phyloP scores from a whole-genome alignment of 2,797 vertebrate genomes.

The Aplochiton taeniatus region DNA sequence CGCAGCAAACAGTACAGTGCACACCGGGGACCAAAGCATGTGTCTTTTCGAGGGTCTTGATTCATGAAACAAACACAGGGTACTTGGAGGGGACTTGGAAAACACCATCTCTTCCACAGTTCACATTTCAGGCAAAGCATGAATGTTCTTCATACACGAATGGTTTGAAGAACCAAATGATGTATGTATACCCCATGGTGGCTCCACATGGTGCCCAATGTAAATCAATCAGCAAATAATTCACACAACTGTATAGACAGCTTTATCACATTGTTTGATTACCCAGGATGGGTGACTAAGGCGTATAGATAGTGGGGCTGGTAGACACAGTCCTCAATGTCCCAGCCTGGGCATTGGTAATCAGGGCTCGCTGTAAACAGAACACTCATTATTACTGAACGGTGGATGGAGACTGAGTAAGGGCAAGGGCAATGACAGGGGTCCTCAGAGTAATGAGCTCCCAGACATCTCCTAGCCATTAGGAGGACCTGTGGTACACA shows the following conservation, averaged over 20 bases:
- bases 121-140: no score
- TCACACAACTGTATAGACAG: no score
- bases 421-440: constrained; percentile 65
- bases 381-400: constrained; percentile 64
- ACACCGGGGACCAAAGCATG: no score
- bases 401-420: constrained; percentile 49
- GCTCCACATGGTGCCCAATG: no score
- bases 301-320: constrained; percentile 50
- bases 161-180: no score
- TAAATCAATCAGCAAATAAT: no score
- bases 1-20: no score
- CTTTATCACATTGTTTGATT: constrained; percentile 26
- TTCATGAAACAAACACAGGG: constrained; percentile 31
- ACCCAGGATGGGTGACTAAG: constrained; percentile 53
- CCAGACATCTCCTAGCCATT: constrained; percentile 58
- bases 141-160: no score
- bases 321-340: constrained; percentile 45
- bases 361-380: constrained; percentile 68
- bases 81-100: not conserved
- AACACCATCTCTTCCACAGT: no score
- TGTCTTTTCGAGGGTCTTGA: constrained; percentile 14
- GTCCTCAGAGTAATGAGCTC: constrained; percentile 69
- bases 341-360: constrained; percentile 56
- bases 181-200: no score
- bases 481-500: constrained; percentile 46